phyloP scores from a whole-genome alignment of 1,140 invertebrate species.

The Palaemon carinicauda region DNA sequence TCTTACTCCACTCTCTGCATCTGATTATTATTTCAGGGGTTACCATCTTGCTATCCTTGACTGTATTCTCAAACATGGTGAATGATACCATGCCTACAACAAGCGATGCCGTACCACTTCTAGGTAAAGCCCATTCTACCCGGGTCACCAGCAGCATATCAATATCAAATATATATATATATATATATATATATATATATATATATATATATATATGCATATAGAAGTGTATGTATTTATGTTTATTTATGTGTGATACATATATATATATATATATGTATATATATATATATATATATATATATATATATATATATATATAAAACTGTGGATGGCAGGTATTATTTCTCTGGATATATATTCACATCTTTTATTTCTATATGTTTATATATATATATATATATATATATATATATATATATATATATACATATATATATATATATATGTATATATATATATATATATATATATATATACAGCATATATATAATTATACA shows the following conservation, averaged over 20 bases:
- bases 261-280: background rate
- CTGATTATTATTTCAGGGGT: slow-evolving; percentile 72
- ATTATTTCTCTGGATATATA: too few species aligned
- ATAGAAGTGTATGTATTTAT: background rate
- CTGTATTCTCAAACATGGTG: slow-evolving; percentile 88
- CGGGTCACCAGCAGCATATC: slow-evolving; percentile 51
- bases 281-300: too few species aligned
- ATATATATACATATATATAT: too few species aligned
- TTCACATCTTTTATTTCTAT: too few species aligned
- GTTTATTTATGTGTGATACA: slow-evolving; percentile 16
- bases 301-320: too few species aligned
- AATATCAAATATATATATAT: background rate
- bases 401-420: too few species aligned
- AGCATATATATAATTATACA: too few species aligned
- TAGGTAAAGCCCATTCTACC: slow-evolving; percentile 71
- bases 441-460: too few species aligned
- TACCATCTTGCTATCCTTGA: slow-evolving; percentile 87
- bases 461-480: too few species aligned
- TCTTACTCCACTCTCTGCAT: slow-evolving; percentile 57
- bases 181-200: background rate
- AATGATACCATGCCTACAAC: slow-evolving; percentile 85
- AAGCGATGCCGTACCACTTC: slow-evolving; percentile 83
- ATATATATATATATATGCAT: background rate
- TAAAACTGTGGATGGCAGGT: too few species aligned
- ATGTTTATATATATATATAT: too few species aligned